phyloP scores from a whole-genome alignment of 2,888 invertebrate species.

The Ephialtes manifestator region DNA sequence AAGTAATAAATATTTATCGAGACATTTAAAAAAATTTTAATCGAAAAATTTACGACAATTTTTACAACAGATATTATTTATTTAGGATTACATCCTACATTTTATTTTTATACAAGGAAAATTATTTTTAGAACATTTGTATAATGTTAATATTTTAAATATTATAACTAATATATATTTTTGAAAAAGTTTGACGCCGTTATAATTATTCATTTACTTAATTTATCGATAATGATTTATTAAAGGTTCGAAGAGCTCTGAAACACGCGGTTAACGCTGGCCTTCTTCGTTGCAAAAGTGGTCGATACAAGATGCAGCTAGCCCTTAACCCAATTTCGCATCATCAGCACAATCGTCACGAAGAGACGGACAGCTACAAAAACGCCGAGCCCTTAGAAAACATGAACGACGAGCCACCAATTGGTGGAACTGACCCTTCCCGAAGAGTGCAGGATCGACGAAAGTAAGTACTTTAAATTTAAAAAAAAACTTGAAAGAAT shows the following conservation, averaged over 20 bases:
- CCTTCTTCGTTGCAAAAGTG: slow-evolving; percentile 75
- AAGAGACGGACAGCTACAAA: slow-evolving; percentile 29
- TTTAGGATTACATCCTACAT: too few relatives aligned
- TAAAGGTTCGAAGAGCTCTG: slow-evolving; percentile 78
- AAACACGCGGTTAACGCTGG: slow-evolving; percentile 80
- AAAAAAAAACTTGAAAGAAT: not conserved
- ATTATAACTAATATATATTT: too few relatives aligned
- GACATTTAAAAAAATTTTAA: too few relatives aligned
- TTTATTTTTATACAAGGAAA: too few relatives aligned
- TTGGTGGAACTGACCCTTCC: slow-evolving; percentile 46
- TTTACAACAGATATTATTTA: too few relatives aligned
- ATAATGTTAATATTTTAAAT: too few relatives aligned
- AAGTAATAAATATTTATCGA: too few relatives aligned
- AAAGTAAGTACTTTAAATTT: slow-evolving; percentile 21
- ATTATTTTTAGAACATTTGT: too few relatives aligned
- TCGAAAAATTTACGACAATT: too few relatives aligned
- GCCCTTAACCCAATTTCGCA: slow-evolving; percentile 69
- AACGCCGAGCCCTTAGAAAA: slow-evolving; percentile 11
- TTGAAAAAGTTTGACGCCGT: too few relatives aligned
- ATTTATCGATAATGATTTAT: not conserved
- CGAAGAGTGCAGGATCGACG: slow-evolving; percentile 53
- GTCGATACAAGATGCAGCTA: slow-evolving; percentile 78
- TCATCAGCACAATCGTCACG: slow-evolving; percentile 45
- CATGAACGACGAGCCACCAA: slow-evolving; percentile 44
- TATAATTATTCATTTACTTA: too few relatives aligned